Base-by-base conservation (phyloP, 2,113 vertebrate species). In the Fregetta grallaria region DNA sequence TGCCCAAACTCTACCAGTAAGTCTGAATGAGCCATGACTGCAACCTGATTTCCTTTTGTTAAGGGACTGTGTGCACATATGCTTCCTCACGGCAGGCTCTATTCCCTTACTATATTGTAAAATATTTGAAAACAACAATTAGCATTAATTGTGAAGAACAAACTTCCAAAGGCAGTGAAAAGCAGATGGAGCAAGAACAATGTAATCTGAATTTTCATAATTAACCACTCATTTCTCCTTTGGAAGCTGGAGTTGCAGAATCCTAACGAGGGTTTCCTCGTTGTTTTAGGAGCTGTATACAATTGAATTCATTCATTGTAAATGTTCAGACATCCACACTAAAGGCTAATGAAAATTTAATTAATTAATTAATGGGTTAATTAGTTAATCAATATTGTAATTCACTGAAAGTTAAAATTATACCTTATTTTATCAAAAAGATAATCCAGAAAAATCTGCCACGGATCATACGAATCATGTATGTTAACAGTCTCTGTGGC, bases 121-220 rank as follows among this genome's bases (percentile, higher is more conserved):
- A 89, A 81, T 83, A 83, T 88, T 94, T 93, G 75, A 92, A 92
- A 93, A 94, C 42, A 93, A 62, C 38, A 86, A 86, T 92, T 82
- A 93, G 10, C n/a, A 77, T 86, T 61, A 92, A 77, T 84, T 80
- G 16, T 74, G 72, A 88, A 80, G 79, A 92, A 80, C 8, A 86
- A 85, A 86, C 5, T 52, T 88, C n/a, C 79, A 79, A 80, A 95
- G 44, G 2, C 78, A 90, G 38, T 50, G 34, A 62, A 73, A 95
- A 92, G 52, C 83, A 94, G 80, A 74, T 15, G 42, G 22, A 93
- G 15, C 5, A 96, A 86, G 59, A 77, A 91, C 34, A 95, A 94
- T 42, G 18, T 59, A 63, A 91, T 87, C 44, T 59, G 30, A 80
- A 88, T 80, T 90, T 77, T 80, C 34, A 30, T 67, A 63, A 86